Evolutionary conservation across 2,888 invertebrate genomes (phyloP).

Genomic region (Eristalis tenax): DNA sequence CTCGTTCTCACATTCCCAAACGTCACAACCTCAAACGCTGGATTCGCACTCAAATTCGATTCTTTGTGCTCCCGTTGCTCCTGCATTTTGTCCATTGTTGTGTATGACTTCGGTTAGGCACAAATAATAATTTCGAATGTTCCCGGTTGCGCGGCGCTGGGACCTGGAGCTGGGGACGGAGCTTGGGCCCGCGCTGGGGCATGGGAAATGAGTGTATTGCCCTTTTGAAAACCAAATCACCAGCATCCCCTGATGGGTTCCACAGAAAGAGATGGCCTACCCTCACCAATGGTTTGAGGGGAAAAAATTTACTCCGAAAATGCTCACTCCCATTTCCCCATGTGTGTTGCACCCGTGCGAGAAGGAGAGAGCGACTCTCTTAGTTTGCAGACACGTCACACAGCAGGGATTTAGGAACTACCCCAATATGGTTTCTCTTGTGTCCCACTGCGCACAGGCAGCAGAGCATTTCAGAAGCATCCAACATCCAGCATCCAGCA

Average conservation of each 20-base stretch:
- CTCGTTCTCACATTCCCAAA: slow-evolving; percentile 29
- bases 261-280: slow-evolving; percentile 17
- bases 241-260: slow-evolving; percentile 15
- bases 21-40: background rate
- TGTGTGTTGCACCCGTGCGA: background rate
- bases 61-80: slow-evolving; percentile 2
- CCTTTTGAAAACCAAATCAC: slow-evolving; percentile 45
- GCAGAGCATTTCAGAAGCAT: slow-evolving; percentile 26
- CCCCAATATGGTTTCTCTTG: slow-evolving; percentile 17
- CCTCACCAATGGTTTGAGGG: slow-evolving; percentile 42
- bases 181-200: slow-evolving; percentile 21
- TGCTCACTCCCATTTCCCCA: background rate
- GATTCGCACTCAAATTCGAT: slow-evolving; percentile 35
- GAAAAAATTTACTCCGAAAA: background rate
- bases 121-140: slow-evolving; percentile 60
- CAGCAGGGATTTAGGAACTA: background rate
- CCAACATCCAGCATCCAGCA: background rate
- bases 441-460: slow-evolving; percentile 42
- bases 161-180: background rate
- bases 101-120: slow-evolving; percentile 48
- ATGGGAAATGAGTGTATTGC: slow-evolving; percentile 68
- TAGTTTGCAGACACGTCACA: slow-evolving; percentile 16
- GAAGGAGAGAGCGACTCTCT: background rate
- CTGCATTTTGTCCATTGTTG: slow-evolving; percentile 59
- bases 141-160: slow-evolving; percentile 15